Evolutionary conservation across 1,140 invertebrate species (phyloP).

Genomic region (Pteromalus puparum): DNA sequence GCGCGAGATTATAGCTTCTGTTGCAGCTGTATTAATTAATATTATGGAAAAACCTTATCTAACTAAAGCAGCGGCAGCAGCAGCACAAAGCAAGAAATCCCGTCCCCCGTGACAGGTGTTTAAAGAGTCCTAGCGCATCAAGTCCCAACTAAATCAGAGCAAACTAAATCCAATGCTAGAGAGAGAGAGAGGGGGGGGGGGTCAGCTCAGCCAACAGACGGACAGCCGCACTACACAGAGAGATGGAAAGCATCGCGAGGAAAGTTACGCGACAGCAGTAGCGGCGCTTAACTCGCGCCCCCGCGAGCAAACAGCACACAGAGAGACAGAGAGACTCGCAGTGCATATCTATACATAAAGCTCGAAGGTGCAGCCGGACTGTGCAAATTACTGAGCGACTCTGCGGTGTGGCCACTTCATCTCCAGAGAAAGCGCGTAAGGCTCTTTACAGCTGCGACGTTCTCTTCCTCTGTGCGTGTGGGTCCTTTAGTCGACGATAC

Average conservation of each 20-base stretch:
- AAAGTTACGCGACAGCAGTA: constrained; percentile 16
- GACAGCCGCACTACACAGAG: not conserved
- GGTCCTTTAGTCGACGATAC: not conserved
- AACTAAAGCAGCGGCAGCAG: not conserved
- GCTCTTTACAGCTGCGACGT: constrained; percentile 26
- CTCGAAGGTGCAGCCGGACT: not conserved
- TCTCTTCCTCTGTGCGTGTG: not conserved
- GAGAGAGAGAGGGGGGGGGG: not conserved
- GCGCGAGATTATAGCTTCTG: not conserved
- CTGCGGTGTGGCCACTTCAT: constrained; percentile 14
- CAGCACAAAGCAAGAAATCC: not conserved
- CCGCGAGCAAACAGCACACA: not conserved
- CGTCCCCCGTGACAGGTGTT: not conserved
- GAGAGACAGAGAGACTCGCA: not conserved
- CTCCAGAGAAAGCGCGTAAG: constrained; percentile 20
- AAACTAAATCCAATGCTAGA: constrained; percentile 28
- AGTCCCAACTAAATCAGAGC: constrained; percentile 27
- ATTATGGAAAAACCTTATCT: not conserved
- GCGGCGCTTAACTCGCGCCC: constrained; percentile 21
- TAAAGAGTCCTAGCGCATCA: constrained; percentile 21
- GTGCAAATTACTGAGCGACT: not conserved
- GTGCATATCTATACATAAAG: not conserved
- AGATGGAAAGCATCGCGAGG: constrained; percentile 15
- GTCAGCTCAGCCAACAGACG: not conserved
- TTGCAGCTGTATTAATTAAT: too few species aligned